These are phyloP conservation scores for Parapsyche elsis DNA, from an alignment of 1,140 invertebrate species.

Conservation along the genomic window DNA sequence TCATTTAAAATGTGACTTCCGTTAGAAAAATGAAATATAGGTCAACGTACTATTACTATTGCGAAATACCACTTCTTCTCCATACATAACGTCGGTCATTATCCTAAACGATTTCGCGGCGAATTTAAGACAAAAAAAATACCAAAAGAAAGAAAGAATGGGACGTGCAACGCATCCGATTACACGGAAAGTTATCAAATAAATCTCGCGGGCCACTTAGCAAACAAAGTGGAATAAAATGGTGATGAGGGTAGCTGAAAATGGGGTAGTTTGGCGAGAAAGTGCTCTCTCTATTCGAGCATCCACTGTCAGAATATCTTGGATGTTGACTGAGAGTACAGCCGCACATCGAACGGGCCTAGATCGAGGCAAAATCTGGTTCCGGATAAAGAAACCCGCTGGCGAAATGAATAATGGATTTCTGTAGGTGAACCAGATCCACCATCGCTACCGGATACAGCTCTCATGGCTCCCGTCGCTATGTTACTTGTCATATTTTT, in stretches of 20 bases:
- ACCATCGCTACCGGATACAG: not conserved
- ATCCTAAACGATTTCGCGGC: conserved; percentile 16
- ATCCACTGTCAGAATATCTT: conserved; percentile 16
- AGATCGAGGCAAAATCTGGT: not conserved
- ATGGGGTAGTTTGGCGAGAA: conserved; percentile 27
- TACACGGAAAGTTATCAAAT: conserved; percentile 26
- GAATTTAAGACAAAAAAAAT: not conserved
- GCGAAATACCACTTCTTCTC: too few relatives aligned
- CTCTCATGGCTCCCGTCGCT: not conserved
- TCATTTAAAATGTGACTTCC: too few relatives aligned
- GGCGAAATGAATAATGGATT: conserved; percentile 27
- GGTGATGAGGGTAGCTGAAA: conserved; percentile 22
- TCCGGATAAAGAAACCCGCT: not conserved
- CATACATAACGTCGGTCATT: conserved; percentile 4
- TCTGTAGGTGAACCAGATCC: not conserved
- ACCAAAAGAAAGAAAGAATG: not conserved
- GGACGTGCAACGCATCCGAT: conserved; percentile 17
- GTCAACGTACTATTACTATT: too few relatives aligned
- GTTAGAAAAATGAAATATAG: too few relatives aligned
- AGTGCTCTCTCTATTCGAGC: not conserved
- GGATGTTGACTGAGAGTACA: not conserved
- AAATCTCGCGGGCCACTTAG: conserved; percentile 36
- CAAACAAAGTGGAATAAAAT: conserved; percentile 41
- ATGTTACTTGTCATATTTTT: not conserved
- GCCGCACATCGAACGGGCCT: not conserved